These are phyloP conservation scores for Branchellion lobata DNA, from an alignment of 2,888 invertebrate species.

Conservation along the genomic window DNA sequence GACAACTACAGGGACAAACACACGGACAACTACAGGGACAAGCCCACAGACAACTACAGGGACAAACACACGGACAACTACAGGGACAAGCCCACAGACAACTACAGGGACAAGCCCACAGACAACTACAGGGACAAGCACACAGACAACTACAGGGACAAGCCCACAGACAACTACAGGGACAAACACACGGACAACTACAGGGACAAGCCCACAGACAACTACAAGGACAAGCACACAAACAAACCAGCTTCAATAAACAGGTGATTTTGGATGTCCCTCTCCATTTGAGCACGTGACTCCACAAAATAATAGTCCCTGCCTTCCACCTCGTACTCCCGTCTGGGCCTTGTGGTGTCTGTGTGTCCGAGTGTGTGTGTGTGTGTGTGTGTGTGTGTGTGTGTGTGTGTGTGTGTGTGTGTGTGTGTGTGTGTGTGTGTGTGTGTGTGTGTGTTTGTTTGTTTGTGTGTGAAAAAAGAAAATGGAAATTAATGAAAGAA, in stretches of 20 bases:
- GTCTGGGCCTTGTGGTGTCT: slow-evolving; percentile 85
- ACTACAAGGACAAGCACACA: too few species aligned
- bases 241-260: slow-evolving; percentile 83
- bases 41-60: too few species aligned
- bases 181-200: too few species aligned
- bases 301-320: slow-evolving; percentile 96
- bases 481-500: not conserved
- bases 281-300: slow-evolving; percentile 92
- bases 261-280: slow-evolving; percentile 80
- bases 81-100: too few species aligned
- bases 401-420: not conserved
- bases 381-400: not conserved
- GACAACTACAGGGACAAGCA: too few species aligned
- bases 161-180: too few species aligned
- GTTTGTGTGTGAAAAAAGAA: not conserved
- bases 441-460: not conserved
- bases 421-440: not conserved
- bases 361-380: not conserved
- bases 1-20: too few species aligned
- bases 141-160: too few species aligned
- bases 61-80: too few species aligned
- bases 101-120: too few species aligned
- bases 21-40: too few species aligned
- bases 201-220: too few species aligned
- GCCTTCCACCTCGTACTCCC: slow-evolving; percentile 95